Evolutionary conservation across 2,113 vertebrate species (phyloP).

Genomic region (Cryptomyrus ogoouensis): DNA sequence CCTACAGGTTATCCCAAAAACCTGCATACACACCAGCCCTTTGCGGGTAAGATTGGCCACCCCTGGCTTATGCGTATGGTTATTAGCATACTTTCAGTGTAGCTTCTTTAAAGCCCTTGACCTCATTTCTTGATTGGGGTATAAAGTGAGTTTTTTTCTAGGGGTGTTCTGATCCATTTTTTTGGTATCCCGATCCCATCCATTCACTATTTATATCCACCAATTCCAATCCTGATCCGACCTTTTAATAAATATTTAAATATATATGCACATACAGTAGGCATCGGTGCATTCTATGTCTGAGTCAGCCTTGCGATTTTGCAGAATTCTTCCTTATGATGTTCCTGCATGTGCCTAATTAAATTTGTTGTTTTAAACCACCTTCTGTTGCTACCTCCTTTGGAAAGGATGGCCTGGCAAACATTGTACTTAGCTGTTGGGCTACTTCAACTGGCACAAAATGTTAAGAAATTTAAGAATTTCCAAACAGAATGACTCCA

Average conservation of each 20-base stretch:
- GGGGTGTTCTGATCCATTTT: neutral
- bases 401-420: too few relatives aligned
- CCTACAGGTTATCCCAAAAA: too few relatives aligned
- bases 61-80: neutral
- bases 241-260: neutral
- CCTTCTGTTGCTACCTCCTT: too few relatives aligned
- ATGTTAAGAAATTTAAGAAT: neutral
- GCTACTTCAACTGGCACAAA: too few relatives aligned
- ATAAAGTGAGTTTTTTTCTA: neutral
- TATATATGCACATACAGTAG: neutral
- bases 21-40: too few relatives aligned
- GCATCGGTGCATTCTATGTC: too few relatives aligned
- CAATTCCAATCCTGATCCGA: neutral
- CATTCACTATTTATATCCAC: neutral
- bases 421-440: too few relatives aligned
- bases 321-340: neutral
- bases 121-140: neutral
- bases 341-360: neutral
- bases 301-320: neutral
- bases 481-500: neutral
- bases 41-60: too few relatives aligned
- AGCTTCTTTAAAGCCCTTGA: neutral
- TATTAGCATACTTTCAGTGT: neutral
- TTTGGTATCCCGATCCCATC: neutral
- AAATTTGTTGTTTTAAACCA: too few relatives aligned